phyloP scores from a whole-genome alignment of 2,797 vertebrate genomes.

The Tangara arthus region DNA sequence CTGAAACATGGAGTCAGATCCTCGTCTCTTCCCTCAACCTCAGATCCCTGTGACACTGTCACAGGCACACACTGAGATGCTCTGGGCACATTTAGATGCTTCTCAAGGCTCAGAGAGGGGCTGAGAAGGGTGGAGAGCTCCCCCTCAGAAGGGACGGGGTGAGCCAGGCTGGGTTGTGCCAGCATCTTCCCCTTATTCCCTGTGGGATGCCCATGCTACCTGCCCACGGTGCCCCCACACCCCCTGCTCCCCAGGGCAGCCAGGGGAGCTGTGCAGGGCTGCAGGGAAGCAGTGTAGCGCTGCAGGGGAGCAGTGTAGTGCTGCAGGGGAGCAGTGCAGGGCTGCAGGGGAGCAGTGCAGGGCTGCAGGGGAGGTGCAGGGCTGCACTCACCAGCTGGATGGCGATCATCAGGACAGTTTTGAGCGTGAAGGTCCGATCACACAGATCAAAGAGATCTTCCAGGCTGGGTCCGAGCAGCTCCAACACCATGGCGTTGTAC shows the following conservation, averaged over 20 bases:
- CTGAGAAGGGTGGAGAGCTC: not conserved
- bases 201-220: rapidly evolving
- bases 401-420: slow-evolving; percentile 99
- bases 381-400: slow-evolving; percentile 90
- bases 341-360: not conserved
- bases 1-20: no score
- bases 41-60: no score
- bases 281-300: not conserved
- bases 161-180: not conserved
- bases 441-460: slow-evolving; percentile 98
- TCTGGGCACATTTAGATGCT: rapidly evolving
- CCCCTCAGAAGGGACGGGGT: not conserved
- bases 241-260: rapidly evolving
- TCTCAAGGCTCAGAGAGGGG: not conserved
- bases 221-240: rapidly evolving
- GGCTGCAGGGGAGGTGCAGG: no score
- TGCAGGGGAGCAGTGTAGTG: not conserved
- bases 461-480: slow-evolving; percentile 95
- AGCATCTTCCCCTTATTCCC: not conserved
- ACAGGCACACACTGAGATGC: not conserved
- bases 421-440: slow-evolving; percentile 95
- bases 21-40: no score
- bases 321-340: not conserved
- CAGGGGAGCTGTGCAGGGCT: not conserved
- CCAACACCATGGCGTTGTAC: slow-evolving; percentile 98